Percentiles rank a stretch among this genome's conserved stretches.
Conservation (phyloP, 2,113 vertebrate species). For the Mola mola region DNA sequence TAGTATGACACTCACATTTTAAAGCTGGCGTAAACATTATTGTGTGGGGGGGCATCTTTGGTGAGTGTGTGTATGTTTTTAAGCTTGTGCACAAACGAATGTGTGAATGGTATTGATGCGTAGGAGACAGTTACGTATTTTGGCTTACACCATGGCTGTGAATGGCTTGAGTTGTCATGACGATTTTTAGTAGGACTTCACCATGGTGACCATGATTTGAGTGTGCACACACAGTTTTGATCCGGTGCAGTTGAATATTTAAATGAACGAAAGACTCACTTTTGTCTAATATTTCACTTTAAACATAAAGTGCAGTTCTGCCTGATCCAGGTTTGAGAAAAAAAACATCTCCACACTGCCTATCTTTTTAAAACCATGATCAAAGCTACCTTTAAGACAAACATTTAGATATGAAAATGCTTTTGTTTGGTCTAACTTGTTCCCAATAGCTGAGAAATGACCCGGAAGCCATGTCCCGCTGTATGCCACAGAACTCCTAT, state of each 20-base stretch:
- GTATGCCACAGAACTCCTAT: too few species aligned
- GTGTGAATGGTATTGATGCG: slow-evolving; percentile 73
- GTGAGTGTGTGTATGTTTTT: slow-evolving; percentile 38
- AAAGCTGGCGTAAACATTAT: slow-evolving; percentile 56
- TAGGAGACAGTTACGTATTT: slow-evolving; percentile 78
- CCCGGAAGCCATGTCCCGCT: too few species aligned
- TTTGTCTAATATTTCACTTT: slow-evolving; percentile 20
- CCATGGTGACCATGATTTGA: slow-evolving; percentile 77
- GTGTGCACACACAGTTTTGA: slow-evolving; percentile 21
- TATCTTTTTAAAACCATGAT: slow-evolving; percentile 6
- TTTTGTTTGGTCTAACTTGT: not conserved
- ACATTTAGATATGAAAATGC: not conserved
- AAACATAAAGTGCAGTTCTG: slow-evolving; percentile 9
- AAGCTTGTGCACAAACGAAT: slow-evolving; percentile 45
- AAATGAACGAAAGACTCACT: slow-evolving; percentile 48
- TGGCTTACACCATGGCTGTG: slow-evolving; percentile 73
- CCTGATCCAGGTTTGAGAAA: slow-evolving; percentile 33
- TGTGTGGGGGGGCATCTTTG: slow-evolving; percentile 46
- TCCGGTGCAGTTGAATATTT: slow-evolving; percentile 31
- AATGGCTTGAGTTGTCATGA: slow-evolving; percentile 79
- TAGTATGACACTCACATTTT: slow-evolving; percentile 56
- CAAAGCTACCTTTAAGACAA: not conserved
- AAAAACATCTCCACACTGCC: slow-evolving; percentile 11
- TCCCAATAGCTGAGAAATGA: not conserved
- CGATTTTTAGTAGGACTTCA: slow-evolving; percentile 77